Evolutionary conservation across 1,140 invertebrate species (phyloP).

Genomic region (Drosophila pandora): DNA sequence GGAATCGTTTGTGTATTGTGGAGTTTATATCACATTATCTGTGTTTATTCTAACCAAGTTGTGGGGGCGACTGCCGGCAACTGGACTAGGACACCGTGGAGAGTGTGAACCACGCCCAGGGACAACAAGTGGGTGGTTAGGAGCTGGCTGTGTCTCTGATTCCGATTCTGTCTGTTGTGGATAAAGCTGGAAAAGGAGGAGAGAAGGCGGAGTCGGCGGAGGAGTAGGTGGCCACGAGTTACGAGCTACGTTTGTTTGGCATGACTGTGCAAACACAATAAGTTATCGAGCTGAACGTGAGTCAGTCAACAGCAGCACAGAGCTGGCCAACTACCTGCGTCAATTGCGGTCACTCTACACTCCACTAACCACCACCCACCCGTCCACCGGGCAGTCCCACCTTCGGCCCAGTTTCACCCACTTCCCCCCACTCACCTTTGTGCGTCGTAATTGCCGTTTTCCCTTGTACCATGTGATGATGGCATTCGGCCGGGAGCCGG

Average conservation of each 20-base stretch:
- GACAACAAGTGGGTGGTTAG: slow-evolving; percentile 70
- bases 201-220: neutral
- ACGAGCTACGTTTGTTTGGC: slow-evolving; percentile 68
- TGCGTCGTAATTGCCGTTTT: slow-evolving; percentile 90
- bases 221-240: slow-evolving; percentile 48
- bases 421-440: slow-evolving; percentile 86
- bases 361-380: slow-evolving; percentile 7
- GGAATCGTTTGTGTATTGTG: slow-evolving; percentile 68
- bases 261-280: slow-evolving; percentile 81
- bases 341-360: slow-evolving; percentile 69
- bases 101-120: slow-evolving; percentile 73
- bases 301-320: slow-evolving; percentile 66
- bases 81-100: slow-evolving; percentile 32
- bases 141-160: slow-evolving; percentile 8
- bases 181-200: neutral
- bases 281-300: slow-evolving; percentile 79
- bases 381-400: neutral
- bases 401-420: neutral
- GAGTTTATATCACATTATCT: slow-evolving; percentile 83
- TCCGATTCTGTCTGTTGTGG: slow-evolving; percentile 7
- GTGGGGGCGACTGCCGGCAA: slow-evolving; percentile 11
- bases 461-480: slow-evolving; percentile 95
- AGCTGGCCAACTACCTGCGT: slow-evolving; percentile 45
- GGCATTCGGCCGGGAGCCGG: slow-evolving; percentile 92
- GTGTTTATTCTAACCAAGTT: slow-evolving; percentile 74